A percentile compares a stretch with the other conserved stretches of the same genome.
Evolutionary conservation across 1,140 invertebrate species (phyloP).

Genomic region (Heliothis subflexa): DNA sequence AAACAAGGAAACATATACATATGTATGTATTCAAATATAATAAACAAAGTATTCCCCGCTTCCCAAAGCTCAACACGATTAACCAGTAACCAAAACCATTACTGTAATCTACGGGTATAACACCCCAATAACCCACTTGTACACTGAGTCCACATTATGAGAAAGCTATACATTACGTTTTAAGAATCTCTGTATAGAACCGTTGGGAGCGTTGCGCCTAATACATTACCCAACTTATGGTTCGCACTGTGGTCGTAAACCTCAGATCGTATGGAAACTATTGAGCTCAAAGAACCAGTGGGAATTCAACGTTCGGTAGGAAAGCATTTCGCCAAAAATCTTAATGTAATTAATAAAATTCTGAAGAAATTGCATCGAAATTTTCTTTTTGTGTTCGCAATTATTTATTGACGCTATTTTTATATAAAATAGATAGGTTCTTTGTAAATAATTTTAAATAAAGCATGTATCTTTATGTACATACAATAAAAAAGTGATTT

Average conservation of each 20-base stretch:
- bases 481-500: no score
- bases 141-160: constrained; percentile 18
- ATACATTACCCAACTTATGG: constrained; percentile 53
- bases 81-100: not conserved
- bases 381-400: not conserved
- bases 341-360: not conserved
- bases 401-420: no score
- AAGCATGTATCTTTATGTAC: not conserved
- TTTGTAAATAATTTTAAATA: no score
- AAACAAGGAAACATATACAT: no score
- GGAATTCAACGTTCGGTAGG: constrained; percentile 7
- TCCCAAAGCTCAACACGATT: not conserved
- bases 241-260: constrained; percentile 40
- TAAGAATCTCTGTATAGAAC: constrained; percentile 18
- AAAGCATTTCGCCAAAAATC: constrained; percentile 15
- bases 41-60: not conserved
- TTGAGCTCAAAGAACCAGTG: constrained; percentile 37
- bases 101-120: not conserved
- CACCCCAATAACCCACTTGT: not conserved
- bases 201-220: constrained; percentile 29
- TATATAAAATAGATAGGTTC: no score
- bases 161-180: constrained; percentile 36
- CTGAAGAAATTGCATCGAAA: not conserved
- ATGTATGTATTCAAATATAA: not conserved
- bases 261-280: constrained; percentile 55